Percentiles rank a stretch among this genome's conserved stretches.
Conservation (phyloP, 2,888 invertebrate species). For the Phyto melanocephala region DNA sequence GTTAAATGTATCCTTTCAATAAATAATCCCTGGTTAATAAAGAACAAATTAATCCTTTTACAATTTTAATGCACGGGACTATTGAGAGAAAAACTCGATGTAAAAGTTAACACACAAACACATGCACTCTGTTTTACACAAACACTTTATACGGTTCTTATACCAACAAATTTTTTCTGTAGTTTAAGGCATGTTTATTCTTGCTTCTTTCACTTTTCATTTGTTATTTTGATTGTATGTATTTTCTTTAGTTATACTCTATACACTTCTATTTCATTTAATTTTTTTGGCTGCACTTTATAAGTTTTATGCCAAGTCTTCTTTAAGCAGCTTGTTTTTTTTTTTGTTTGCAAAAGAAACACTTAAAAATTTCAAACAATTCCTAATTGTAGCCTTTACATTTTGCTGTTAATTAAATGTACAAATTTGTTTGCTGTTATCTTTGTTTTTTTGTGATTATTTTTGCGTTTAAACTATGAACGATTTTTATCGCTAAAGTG, state of each 20-base stretch:
- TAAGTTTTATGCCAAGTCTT: background rate
- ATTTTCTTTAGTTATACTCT: constrained; percentile 3
- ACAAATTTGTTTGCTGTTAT: background rate
- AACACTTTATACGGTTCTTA: background rate
- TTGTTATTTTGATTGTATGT: background rate
- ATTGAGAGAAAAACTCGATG: too few relatives aligned
- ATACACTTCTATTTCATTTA: background rate
- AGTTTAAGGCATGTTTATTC: constrained; percentile 11
- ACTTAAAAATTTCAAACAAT: background rate
- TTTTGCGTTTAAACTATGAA: background rate
- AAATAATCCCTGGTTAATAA: background rate
- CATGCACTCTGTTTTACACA: background rate
- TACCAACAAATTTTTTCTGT: background rate
- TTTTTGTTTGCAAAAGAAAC: too few relatives aligned
- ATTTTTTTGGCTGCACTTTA: background rate
- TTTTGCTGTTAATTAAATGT: constrained; percentile 23
- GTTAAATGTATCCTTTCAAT: background rate
- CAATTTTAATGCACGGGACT: background rate
- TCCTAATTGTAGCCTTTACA: background rate
- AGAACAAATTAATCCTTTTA: background rate
- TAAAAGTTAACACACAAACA: background rate
- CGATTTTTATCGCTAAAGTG: background rate
- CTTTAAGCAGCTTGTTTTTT: background rate
- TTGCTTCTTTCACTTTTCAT: constrained; percentile 43
- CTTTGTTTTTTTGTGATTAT: background rate